These are phyloP conservation scores for Nesogale talazaci DNA, from an alignment of 2,113 vertebrate genomes.

Conservation along the genomic window DNA sequence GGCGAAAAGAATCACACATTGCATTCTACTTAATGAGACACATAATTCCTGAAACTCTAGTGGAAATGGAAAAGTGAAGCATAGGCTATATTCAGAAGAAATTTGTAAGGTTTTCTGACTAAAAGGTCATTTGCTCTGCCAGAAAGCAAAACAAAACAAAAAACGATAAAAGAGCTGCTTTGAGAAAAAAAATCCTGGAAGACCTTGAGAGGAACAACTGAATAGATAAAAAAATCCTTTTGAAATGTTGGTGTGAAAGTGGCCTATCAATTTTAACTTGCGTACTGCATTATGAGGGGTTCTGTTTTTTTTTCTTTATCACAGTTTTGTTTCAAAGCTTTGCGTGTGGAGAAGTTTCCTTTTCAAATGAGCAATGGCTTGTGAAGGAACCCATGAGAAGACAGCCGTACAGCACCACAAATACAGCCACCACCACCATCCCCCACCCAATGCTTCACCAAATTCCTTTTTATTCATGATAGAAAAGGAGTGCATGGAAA, in stretches of 20 bases:
- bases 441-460: background rate
- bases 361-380: background rate
- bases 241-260: background rate
- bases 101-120: background rate
- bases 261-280: background rate
- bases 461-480: constrained; percentile 34
- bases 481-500: background rate
- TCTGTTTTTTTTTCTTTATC: background rate
- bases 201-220: background rate
- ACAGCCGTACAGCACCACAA: too few species aligned
- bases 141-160: background rate
- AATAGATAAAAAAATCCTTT: background rate
- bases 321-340: background rate
- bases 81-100: background rate
- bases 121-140: background rate
- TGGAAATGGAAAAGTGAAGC: constrained; percentile 33
- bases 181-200: background rate
- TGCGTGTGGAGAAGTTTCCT: background rate
- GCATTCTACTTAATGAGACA: background rate
- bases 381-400: background rate
- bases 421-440: too few species aligned
- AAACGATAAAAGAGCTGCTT: background rate
- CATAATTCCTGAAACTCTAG: constrained; percentile 16
- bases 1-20: background rate
- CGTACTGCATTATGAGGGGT: background rate